phyloP scores from a whole-genome alignment of 2,888 invertebrate genomes.

The Euspilapteryx auroguttella region DNA sequence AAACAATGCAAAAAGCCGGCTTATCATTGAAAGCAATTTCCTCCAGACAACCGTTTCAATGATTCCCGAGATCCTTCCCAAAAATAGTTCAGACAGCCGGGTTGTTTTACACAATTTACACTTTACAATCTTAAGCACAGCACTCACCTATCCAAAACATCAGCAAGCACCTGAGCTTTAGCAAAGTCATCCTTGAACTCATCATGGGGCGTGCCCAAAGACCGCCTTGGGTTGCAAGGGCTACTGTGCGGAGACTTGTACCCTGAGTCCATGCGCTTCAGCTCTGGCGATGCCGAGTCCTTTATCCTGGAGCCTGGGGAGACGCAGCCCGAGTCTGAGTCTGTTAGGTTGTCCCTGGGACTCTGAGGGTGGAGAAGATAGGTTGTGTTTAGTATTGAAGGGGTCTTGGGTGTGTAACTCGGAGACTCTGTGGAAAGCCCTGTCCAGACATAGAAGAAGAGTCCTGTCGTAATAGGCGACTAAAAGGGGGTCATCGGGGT shows the following conservation, averaged over 20 bases:
- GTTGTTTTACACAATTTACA: no score
- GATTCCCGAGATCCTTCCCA: no score
- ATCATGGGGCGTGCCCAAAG: constrained; percentile 34
- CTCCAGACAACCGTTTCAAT: no score
- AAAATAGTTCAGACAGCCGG: no score
- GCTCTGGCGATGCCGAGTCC: constrained; percentile 54
- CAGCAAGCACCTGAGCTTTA: constrained; percentile 48
- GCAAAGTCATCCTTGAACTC: constrained; percentile 53
- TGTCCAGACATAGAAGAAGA: no score
- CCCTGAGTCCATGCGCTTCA: constrained; percentile 56
- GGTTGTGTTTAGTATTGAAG: neutral
- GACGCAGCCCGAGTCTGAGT: constrained; percentile 57
- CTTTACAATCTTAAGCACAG: no score
- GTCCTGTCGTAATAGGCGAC: no score
- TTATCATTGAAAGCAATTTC: no score
- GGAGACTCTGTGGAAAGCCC: no score
- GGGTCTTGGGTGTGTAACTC: no score
- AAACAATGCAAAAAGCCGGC: no score
- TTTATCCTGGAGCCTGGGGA: constrained; percentile 56
- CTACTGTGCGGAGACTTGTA: constrained; percentile 56
- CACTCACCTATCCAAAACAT: constrained; percentile 44
- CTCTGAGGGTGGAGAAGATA: constrained; percentile 23
- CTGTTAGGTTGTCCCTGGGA: constrained; percentile 53
- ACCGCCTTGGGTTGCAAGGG: constrained; percentile 38
- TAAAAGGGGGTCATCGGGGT: no score